Evolutionary conservation across 2,888 invertebrate species (phyloP).

Genomic region (Osedax fenrisi): DNA sequence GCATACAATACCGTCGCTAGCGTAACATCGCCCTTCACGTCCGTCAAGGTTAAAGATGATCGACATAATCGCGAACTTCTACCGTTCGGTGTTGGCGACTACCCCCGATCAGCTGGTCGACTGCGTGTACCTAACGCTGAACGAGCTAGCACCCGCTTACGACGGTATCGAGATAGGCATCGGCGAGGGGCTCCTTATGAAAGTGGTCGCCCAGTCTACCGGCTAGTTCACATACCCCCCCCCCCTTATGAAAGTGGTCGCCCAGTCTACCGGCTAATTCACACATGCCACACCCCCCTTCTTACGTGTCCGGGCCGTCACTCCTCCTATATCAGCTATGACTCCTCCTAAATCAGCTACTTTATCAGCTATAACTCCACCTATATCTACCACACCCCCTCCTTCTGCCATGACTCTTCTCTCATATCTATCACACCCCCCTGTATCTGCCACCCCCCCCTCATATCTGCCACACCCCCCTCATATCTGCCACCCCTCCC

Average conservation of each 20-base stretch:
- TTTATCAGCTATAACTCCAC: too few species aligned
- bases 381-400: too few species aligned
- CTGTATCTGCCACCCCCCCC: too few species aligned
- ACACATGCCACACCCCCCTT: too few species aligned
- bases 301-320: slow-evolving; percentile 80
- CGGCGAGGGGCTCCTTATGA: slow-evolving; percentile 84
- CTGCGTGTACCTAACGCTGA: slow-evolving; percentile 85
- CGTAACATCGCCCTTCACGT: not conserved
- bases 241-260: slow-evolving; percentile 85
- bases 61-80: slow-evolving; percentile 78
- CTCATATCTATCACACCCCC: too few species aligned
- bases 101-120: slow-evolving; percentile 78
- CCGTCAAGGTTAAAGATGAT: slow-evolving; percentile 74
- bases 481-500: too few species aligned
- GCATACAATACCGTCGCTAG: not conserved
- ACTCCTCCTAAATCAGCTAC: too few species aligned
- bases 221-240: slow-evolving; percentile 39
- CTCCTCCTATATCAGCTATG: too few species aligned
- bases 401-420: too few species aligned
- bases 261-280: slow-evolving; percentile 51
- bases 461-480: too few species aligned
- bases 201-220: slow-evolving; percentile 64
- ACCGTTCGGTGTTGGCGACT: slow-evolving; percentile 74
- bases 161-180: slow-evolving; percentile 79
- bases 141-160: slow-evolving; percentile 86